Conservation (phyloP, 2,113 vertebrate species). For the Formicarius rufipectus region DNA sequence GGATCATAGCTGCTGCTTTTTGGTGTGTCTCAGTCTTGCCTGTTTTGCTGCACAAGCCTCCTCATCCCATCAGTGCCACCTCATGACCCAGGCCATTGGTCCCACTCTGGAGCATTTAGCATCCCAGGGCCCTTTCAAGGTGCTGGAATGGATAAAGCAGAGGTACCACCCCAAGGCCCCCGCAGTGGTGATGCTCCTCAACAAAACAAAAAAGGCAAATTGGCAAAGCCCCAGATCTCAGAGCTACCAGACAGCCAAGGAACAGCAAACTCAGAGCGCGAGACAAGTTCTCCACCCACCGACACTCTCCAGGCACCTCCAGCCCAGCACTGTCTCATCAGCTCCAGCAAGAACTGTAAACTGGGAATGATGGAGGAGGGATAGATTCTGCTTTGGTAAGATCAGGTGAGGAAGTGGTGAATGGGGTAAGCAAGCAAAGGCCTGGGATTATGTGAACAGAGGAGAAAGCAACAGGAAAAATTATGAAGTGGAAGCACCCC, state of each 20-base stretch:
- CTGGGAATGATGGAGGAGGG: neutral
- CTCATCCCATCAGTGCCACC: rapidly evolving
- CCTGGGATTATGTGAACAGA: neutral
- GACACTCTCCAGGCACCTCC: neutral
- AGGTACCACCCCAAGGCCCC: neutral
- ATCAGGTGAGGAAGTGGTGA: neutral
- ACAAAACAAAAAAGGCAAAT: neutral
- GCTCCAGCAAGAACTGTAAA: neutral
- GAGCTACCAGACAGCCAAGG: neutral
- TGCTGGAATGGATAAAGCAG: neutral
- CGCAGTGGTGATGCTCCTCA: neutral
- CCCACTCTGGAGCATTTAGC: rapidly evolving
- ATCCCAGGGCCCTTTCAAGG: neutral
- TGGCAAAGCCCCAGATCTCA: neutral
- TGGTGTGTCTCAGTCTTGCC: rapidly evolving
- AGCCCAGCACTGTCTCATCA: neutral
- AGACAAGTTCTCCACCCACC: neutral
- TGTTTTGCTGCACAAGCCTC: neutral
- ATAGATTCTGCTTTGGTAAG: neutral
- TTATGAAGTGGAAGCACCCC: neutral
- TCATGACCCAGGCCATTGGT: rapidly evolving
- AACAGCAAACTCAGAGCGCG: neutral
- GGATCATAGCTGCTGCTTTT: neutral
- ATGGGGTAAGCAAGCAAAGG: neutral
- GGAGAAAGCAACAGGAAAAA: neutral